A percentile compares a stretch with the other conserved stretches of the same genome.
These are phyloP conservation scores for Allolobophora icterica DNA, from an alignment of 2,888 invertebrate genomes.

Conservation along the genomic window DNA sequence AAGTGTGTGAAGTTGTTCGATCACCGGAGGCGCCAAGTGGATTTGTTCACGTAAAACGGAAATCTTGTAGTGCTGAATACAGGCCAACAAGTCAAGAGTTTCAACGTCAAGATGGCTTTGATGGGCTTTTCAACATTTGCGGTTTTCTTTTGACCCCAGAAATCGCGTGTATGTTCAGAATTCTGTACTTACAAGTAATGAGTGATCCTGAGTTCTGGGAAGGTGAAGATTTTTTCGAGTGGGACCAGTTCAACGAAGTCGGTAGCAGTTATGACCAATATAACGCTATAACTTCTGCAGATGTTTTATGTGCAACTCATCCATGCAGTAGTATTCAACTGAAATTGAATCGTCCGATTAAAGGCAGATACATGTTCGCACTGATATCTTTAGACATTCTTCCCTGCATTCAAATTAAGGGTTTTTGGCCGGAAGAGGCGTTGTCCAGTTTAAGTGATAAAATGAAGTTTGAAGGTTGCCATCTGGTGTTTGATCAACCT, in stretches of 20 bases:
- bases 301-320: no score
- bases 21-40: slow-evolving; percentile 21
- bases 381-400: not conserved
- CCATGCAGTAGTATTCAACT: not conserved
- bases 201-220: no score
- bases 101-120: not conserved
- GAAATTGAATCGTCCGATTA: not conserved
- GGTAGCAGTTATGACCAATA: not conserved
- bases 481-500: slow-evolving; percentile 5
- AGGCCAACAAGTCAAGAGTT: not conserved
- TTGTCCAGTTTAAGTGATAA: not conserved
- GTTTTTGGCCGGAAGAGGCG: slow-evolving; percentile 21
- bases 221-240: not conserved
- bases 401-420: not conserved
- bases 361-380: not conserved
- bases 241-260: not conserved
- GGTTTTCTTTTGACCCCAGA: not conserved
- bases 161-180: not conserved
- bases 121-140: not conserved
- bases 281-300: no score
- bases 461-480: not conserved
- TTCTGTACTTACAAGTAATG: no score
- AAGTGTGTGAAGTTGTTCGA: not conserved
- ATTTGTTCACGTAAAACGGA: not conserved
- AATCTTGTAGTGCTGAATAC: not conserved